phyloP scores from a whole-genome alignment of 2,888 invertebrate species.

The Caenorhabditis sp. region DNA sequence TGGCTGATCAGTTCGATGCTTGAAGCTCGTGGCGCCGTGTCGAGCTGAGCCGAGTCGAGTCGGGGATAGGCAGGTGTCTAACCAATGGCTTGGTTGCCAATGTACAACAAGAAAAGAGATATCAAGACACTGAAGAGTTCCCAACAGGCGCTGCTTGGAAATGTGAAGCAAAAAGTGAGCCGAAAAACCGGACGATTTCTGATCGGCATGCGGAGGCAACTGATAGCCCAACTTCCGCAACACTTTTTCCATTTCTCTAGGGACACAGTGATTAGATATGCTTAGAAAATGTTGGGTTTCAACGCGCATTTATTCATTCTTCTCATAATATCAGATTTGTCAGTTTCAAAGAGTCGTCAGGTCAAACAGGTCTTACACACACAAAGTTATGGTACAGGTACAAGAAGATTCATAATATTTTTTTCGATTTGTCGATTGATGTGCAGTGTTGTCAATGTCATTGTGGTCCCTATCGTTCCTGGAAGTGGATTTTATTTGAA shows the following conservation, averaged over 20 bases:
- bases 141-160: constrained; percentile 41
- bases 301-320: no score
- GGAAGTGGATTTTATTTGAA: no score
- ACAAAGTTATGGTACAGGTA: background rate
- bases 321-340: background rate
- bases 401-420: background rate
- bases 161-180: constrained; percentile 18
- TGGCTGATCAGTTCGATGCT: constrained; percentile 51
- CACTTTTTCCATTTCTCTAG: background rate
- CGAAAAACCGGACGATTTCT: constrained; percentile 51
- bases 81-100: constrained; percentile 61
- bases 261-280: no score
- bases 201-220: constrained; percentile 52
- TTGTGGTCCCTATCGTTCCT: constrained; percentile 22
- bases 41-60: no score
- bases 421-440: no score
- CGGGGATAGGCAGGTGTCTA: constrained; percentile 59
- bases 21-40: constrained; percentile 55
- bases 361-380: no score
- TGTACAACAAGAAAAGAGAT: constrained; percentile 54
- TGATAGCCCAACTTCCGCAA: constrained; percentile 27
- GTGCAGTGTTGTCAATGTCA: background rate
- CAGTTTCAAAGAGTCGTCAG: no score
- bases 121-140: no score
- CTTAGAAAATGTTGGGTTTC: no score